Conservation (phyloP, 2,113 vertebrate species). For the Cervus canadensis region DNA sequence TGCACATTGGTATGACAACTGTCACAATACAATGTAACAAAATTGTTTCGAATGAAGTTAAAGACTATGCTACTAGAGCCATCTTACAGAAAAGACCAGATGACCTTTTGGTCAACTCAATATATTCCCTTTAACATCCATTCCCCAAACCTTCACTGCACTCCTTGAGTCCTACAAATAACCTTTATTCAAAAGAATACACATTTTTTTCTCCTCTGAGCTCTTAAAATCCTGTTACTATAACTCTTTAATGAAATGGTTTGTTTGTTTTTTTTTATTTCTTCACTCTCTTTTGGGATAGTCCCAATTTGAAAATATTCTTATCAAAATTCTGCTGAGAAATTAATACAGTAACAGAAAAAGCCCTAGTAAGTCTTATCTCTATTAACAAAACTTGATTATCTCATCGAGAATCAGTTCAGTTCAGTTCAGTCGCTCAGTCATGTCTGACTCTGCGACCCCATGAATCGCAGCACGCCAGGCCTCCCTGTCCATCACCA, state of each 20-base stretch:
- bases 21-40: neutral
- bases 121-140: neutral
- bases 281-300: neutral
- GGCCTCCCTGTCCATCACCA: too few species aligned
- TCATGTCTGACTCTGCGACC: too few species aligned
- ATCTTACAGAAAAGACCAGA: neutral
- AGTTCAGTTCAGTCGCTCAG: too few species aligned
- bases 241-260: neutral
- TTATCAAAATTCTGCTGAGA: neutral
- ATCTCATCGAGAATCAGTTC: neutral
- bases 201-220: neutral
- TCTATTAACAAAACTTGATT: neutral
- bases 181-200: neutral
- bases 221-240: neutral
- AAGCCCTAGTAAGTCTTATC: neutral
- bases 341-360: neutral
- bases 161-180: neutral
- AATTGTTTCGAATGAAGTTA: neutral
- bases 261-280: neutral
- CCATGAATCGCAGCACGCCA: too few species aligned
- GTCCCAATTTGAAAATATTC: neutral
- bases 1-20: neutral
- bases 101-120: neutral
- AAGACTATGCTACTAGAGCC: neutral
- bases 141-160: neutral